phyloP scores from a whole-genome alignment of 2,797 vertebrate genomes.

The Threskiornis aethiopicus region DNA sequence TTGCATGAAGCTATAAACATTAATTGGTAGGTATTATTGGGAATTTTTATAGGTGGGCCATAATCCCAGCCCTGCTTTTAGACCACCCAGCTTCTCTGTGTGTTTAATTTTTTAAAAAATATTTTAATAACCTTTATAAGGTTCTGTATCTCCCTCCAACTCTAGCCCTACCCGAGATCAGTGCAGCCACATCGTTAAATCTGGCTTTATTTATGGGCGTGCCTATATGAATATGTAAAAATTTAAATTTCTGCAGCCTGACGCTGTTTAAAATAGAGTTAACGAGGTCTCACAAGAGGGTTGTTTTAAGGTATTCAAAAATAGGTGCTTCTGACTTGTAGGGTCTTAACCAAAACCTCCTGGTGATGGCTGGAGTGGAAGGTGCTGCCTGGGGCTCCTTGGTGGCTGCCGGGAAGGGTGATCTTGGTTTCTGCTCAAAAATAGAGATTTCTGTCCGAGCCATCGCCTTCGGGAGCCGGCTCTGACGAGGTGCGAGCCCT shows the following conservation, averaged over 20 bases:
- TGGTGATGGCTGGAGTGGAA: background rate
- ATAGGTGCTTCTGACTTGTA: background rate
- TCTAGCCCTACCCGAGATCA: background rate
- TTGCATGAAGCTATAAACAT: background rate
- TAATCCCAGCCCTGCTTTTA: background rate
- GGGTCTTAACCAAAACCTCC: background rate
- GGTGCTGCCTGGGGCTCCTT: background rate
- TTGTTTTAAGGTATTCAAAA: background rate
- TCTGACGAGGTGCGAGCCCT: background rate
- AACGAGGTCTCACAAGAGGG: background rate
- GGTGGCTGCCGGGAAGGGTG: background rate
- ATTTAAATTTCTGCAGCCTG: background rate
- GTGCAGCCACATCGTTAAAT: conserved; percentile 5
- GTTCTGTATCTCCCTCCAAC: conserved; percentile 25
- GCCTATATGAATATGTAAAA: background rate
- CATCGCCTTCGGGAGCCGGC: background rate
- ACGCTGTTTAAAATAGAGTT: background rate
- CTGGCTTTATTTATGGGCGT: background rate
- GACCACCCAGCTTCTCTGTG: conserved; percentile 58
- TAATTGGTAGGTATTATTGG: background rate
- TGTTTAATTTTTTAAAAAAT: background rate
- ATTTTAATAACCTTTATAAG: conserved; percentile 26
- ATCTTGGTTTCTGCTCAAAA: background rate
- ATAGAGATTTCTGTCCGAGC: background rate
- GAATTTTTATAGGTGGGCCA: background rate